phyloP scores from a whole-genome alignment of 1,140 invertebrate species.

The Apocrypta bakeri region DNA sequence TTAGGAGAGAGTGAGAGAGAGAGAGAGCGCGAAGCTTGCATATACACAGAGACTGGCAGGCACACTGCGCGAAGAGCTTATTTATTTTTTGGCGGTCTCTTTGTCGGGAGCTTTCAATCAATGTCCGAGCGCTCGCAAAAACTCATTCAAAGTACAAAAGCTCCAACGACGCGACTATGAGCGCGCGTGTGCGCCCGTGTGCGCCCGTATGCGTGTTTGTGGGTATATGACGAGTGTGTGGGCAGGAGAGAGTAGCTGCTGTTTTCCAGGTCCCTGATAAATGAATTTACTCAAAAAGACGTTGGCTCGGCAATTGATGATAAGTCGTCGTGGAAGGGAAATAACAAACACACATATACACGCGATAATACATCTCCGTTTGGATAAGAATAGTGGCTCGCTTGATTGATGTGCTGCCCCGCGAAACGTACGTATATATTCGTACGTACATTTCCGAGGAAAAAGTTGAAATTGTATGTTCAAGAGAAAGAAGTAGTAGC shows the following conservation, averaged over 20 bases:
- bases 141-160: background rate
- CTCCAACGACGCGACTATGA: background rate
- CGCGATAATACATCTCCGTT: slow-evolving; percentile 12
- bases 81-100: background rate
- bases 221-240: background rate
- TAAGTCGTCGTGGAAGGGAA: background rate
- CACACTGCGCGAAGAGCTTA: background rate
- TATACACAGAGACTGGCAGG: background rate
- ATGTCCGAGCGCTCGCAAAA: background rate
- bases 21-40: background rate
- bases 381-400: background rate
- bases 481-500: background rate
- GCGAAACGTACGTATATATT: background rate
- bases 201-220: background rate
- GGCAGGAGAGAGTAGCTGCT: too few species aligned
- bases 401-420: slow-evolving; percentile 28
- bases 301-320: background rate
- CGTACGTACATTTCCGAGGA: background rate
- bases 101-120: background rate
- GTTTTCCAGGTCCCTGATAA: background rate
- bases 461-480: slow-evolving; percentile 29
- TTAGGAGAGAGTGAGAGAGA: background rate
- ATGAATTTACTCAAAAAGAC: background rate
- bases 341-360: background rate
- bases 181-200: too few species aligned